Evolutionary conservation across 2,888 invertebrate species (phyloP), one percentile per base, ranked within the genome.

Genomic region (Koerneria pararmatus): DNA sequence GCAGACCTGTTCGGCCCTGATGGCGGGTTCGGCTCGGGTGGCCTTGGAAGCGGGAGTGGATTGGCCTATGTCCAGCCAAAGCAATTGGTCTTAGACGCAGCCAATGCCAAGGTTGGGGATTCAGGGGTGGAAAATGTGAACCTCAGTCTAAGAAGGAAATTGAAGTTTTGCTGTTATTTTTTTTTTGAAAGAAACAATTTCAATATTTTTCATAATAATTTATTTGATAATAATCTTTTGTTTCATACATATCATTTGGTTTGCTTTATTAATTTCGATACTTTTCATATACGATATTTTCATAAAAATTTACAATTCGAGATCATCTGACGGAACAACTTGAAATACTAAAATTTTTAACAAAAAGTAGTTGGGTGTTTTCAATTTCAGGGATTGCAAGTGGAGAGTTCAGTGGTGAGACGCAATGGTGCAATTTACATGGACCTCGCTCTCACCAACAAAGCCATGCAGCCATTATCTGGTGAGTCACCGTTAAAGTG

Each of bases 361-460:
- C 86, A 95, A 78, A 91, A 93, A n/a, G 95, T 95, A 1, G 91
- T 92, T 77, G 93, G 93, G 84, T 95, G 94, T 62, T 90, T 15
- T 37, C n/a, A 15, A 29, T 48, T 69, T 3, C 53, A 74, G 85
- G 91, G 98, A 2, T 86, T 98, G 77, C 97, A 99, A 85, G 90
- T 98, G 71, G 90, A 91, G 86, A 98, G 98, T 72, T 92, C 94
- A 5, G 97, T 97, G 86, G 89, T 90, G 0, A 84, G 89, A 69
- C 87, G 92, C 78, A 89, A 88, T 82, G 91, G 91, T 0, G 91
- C 91, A 85, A 89, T 93, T 69, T 89, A 89, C 66, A 94, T 98
- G 92, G 97, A 98, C 83, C 89, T 98, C 88, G 92, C 92, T 0
- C 90, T 98, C 83, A 91, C 91, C 46, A 98, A 98, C 86, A 93